phyloP scores from a whole-genome alignment of 2,888 invertebrate species.

The Dynastes maya region DNA sequence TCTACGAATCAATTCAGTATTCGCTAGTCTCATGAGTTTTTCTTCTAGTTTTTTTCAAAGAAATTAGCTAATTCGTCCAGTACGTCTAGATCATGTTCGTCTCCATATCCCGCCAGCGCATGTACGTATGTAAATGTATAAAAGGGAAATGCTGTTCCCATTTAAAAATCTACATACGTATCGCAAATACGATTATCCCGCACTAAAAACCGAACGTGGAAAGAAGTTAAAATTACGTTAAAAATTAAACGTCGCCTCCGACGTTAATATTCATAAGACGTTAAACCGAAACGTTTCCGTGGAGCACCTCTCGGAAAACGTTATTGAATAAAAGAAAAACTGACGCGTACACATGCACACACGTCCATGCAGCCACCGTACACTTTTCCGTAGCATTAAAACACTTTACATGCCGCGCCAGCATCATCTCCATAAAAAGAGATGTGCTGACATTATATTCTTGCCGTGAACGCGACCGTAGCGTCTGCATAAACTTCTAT shows the following conservation, averaged over 20 bases:
- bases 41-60: no score
- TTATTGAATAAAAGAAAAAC: constrained; percentile 33
- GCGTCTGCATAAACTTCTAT: constrained; percentile 25
- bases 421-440: constrained; percentile 25
- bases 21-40: no score
- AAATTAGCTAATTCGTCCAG: no score
- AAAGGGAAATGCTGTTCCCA: constrained; percentile 10
- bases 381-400: constrained; percentile 19
- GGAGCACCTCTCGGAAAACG: background rate
- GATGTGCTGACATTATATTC: constrained; percentile 42
- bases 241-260: background rate
- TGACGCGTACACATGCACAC: no score
- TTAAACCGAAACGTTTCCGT: background rate
- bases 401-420: background rate
- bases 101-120: no score
- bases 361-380: no score
- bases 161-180: constrained; percentile 8
- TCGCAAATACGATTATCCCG: background rate
- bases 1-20: no score
- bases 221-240: background rate
- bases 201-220: background rate
- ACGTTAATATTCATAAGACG: constrained; percentile 12
- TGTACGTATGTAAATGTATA: background rate
- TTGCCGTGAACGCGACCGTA: background rate
- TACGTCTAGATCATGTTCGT: no score